Conservation (phyloP, 2,888 invertebrate genomes). For the Acanthosoma haemorrhoidale region DNA sequence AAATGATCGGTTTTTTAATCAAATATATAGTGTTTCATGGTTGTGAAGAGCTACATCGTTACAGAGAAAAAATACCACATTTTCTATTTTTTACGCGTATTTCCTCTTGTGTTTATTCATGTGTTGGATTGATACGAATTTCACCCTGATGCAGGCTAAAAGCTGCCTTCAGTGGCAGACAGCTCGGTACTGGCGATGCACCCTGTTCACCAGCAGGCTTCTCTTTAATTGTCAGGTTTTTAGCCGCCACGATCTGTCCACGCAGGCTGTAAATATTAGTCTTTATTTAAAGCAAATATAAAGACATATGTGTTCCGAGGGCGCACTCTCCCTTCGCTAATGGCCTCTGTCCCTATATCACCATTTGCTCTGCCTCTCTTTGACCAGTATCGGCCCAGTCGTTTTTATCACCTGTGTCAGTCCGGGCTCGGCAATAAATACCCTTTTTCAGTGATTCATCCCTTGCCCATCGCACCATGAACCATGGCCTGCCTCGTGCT, state of each 20-base stretch:
- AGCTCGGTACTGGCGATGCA: no score
- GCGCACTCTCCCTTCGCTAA: neutral
- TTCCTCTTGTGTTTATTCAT: no score
- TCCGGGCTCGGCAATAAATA: neutral
- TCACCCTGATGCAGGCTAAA: no score
- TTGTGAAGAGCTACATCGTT: no score
- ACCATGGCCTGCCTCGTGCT: neutral
- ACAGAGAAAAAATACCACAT: no score
- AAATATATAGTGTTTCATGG: no score
- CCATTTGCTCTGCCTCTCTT: neutral
- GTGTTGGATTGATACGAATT: no score
- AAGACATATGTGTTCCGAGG: neutral
- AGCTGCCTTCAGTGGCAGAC: no score
- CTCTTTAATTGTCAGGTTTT: no score
- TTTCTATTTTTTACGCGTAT: no score
- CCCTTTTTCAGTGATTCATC: neutral
- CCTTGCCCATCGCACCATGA: neutral
- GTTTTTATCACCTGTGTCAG: neutral
- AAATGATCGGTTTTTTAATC: no score
- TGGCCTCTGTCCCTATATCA: neutral
- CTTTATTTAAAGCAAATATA: constrained; percentile 5
- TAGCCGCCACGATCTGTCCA: neutral
- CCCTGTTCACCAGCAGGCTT: no score
- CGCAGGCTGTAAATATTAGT: neutral
- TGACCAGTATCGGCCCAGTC: neutral